phyloP scores from a whole-genome alignment of 1,140 invertebrate species.

The Adoxophyes honmai region DNA sequence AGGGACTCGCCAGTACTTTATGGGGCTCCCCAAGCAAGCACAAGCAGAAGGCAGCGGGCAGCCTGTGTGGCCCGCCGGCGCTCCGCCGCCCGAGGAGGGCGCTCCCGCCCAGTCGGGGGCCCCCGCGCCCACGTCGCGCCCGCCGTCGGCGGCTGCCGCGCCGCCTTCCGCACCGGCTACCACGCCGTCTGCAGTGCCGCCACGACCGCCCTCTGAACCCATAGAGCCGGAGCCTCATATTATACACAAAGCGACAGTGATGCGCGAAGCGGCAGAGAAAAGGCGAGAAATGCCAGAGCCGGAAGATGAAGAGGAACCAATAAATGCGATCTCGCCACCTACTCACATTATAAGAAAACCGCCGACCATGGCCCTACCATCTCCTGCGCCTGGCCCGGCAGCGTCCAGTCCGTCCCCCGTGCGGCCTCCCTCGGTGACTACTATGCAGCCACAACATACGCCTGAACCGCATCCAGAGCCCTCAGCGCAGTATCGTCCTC shows the following conservation, averaged over 20 bases:
- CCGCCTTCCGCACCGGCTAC: constrained; percentile 52
- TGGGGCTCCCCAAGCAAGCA: constrained; percentile 82
- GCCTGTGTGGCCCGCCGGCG: constrained; percentile 58
- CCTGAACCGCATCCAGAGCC: constrained; percentile 43
- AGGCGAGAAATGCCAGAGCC: constrained; percentile 65
- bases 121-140: constrained; percentile 53
- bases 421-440: constrained; percentile 49
- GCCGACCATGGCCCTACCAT: constrained; percentile 43
- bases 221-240: constrained; percentile 69
- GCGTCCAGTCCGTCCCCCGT: constrained; percentile 55
- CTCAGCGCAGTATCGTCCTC: constrained; percentile 40
- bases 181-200: constrained; percentile 43
- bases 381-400: constrained; percentile 58
- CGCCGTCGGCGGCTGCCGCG: constrained; percentile 61
- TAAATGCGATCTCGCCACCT: constrained; percentile 60
- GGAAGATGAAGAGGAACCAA: constrained; percentile 64
- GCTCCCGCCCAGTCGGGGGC: constrained; percentile 65
- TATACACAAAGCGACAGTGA: constrained; percentile 74
- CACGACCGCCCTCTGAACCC: constrained; percentile 63
- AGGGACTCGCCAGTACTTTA: constrained; percentile 87
- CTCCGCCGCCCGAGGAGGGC: constrained; percentile 59
- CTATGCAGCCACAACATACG: constrained; percentile 25
- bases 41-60: constrained; percentile 63
- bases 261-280: constrained; percentile 74
- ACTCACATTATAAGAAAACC: constrained; percentile 69